Percentiles rank a stretch among this genome's conserved stretches.
Conservation (phyloP, 2,113 vertebrate genomes). For the Corythornis vintsioides region DNA sequence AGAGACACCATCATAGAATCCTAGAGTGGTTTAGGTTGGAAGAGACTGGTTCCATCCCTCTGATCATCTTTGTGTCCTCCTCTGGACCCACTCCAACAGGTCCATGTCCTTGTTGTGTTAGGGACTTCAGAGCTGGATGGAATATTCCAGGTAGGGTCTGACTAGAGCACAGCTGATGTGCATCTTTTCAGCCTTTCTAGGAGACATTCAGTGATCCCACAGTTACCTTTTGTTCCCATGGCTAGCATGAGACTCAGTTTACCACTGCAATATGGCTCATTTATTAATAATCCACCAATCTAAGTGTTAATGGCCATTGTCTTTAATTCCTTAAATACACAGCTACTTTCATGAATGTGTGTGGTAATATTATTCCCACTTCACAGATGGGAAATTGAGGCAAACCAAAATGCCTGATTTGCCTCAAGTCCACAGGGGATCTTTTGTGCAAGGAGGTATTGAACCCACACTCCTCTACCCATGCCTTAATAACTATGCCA, state of each 20-base stretch:
- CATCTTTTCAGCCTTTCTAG: background rate
- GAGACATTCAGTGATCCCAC: background rate
- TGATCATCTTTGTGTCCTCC: too few relatives aligned
- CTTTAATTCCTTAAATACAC: background rate
- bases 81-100: too few relatives aligned
- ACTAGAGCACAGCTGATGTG: background rate
- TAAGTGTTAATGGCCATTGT: background rate
- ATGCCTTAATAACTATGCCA: background rate
- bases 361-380: background rate
- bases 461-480: background rate
- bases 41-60: too few relatives aligned
- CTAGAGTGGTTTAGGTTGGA: too few relatives aligned
- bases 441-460: background rate
- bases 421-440: background rate
- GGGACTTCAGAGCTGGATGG: too few relatives aligned
- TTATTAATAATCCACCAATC: background rate
- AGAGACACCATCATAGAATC: background rate
- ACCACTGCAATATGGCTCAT: background rate
- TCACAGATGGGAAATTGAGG: background rate
- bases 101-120: too few relatives aligned
- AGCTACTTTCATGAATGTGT: background rate
- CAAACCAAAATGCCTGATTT: constrained; percentile 17
- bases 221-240: background rate
- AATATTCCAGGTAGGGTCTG: too few relatives aligned
- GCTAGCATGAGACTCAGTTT: background rate